Percentiles rank a stretch among this genome's conserved stretches.
phyloP scores from a whole-genome alignment of 2,888 invertebrate species.

The Lepidochitona cinerea region DNA sequence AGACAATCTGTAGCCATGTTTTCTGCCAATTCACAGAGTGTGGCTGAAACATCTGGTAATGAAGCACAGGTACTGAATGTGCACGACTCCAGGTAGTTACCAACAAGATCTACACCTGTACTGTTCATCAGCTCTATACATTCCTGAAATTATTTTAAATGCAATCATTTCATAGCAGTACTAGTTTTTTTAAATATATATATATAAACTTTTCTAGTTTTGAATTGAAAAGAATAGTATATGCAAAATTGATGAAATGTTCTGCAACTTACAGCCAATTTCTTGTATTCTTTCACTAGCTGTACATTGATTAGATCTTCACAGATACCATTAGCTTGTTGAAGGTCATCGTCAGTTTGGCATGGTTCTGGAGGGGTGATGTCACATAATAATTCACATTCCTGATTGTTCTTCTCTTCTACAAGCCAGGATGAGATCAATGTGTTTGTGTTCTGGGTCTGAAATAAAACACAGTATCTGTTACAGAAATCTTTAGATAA shows the following conservation, averaged over 20 bases:
- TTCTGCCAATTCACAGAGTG: neutral
- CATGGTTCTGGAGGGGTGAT: neutral
- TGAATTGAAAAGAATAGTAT: too few relatives aligned
- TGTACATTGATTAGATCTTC: neutral
- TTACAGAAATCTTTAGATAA: too few relatives aligned
- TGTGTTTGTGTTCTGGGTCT: neutral
- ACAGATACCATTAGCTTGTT: neutral
- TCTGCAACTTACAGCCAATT: neutral
- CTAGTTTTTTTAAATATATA: too few relatives aligned
- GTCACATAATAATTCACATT: neutral
- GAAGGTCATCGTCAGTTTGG: neutral
- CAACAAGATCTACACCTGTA: neutral
- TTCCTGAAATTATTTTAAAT: neutral
- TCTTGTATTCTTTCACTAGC: neutral
- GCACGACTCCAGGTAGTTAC: neutral
- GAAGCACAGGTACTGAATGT: neutral
- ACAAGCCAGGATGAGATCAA: neutral
- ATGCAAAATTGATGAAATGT: too few relatives aligned
- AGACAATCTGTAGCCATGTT: neutral
- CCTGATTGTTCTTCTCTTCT: neutral
- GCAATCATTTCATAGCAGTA: too few relatives aligned
- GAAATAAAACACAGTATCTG: neutral
- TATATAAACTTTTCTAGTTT: too few relatives aligned
- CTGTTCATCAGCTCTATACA: neutral
- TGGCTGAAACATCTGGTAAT: neutral